These are phyloP conservation scores for Acromyrmex charruanus DNA, from an alignment of 1,140 invertebrate genomes.

Conservation along the genomic window DNA sequence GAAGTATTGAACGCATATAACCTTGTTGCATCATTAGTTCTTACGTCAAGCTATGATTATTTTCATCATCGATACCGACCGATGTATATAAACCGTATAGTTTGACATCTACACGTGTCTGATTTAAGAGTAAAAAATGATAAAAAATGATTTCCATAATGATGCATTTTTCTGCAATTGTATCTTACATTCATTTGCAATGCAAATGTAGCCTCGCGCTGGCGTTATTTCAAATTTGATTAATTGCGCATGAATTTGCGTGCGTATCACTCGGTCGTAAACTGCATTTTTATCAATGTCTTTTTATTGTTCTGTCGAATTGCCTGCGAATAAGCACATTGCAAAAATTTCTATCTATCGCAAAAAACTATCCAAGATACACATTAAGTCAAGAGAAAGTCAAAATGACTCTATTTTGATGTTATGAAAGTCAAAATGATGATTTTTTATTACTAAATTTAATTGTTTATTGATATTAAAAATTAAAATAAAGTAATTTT, in stretches of 20 bases:
- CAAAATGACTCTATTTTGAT: no score
- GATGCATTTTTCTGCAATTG: background rate
- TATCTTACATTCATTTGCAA: background rate
- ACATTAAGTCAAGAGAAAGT: no score
- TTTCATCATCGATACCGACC: background rate
- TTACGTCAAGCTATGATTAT: conserved; percentile 35
- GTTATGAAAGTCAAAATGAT: no score
- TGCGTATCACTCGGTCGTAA: background rate
- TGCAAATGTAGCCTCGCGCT: background rate
- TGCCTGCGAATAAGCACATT: background rate
- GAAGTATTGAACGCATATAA: background rate
- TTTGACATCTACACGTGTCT: conserved; percentile 26
- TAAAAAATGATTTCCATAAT: background rate
- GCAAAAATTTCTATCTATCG: background rate
- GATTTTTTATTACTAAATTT: no score
- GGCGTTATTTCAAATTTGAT: conserved; percentile 7
- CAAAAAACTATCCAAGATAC: background rate
- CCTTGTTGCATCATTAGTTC: conserved; percentile 22
- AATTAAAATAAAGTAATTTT: no score
- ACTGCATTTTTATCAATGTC: background rate
- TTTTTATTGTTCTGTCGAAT: background rate
- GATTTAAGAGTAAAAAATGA: background rate
- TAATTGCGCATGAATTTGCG: background rate
- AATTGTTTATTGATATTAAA: no score
- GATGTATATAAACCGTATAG: background rate